Conservation (phyloP, 2,113 vertebrate genomes). For the Vulpes vulpes region DNA sequence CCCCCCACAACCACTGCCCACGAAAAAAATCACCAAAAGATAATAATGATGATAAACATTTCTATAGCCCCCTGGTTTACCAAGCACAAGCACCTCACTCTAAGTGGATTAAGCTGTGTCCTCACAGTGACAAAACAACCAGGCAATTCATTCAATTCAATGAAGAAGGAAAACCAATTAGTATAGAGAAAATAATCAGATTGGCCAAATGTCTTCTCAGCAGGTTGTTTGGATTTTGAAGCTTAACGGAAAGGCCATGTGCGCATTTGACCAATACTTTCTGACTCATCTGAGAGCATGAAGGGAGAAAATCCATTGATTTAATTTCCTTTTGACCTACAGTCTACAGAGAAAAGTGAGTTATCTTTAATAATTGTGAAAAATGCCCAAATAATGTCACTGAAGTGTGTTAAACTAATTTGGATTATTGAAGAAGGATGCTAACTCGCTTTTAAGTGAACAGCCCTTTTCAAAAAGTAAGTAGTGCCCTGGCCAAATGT, state of each 20-base stretch:
- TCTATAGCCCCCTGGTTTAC: too few relatives aligned
- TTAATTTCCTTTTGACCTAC: constrained; percentile 61
- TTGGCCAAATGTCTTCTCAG: constrained; percentile 62
- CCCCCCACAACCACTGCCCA: neutral
- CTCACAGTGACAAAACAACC: constrained; percentile 33
- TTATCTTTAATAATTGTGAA: constrained; percentile 73
- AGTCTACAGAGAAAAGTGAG: constrained; percentile 65
- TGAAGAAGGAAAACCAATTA: constrained; percentile 75
- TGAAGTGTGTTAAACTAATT: constrained; percentile 73
- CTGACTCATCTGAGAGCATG: neutral
- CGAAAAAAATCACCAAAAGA: neutral
- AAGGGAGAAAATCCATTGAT: constrained; percentile 60
- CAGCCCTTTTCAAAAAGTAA: constrained; percentile 30
- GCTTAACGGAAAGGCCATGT: constrained; percentile 57
- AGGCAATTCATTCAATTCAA: constrained; percentile 69
- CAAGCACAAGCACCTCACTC: neutral
- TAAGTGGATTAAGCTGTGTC: constrained; percentile 47
- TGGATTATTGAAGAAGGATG: constrained; percentile 57
- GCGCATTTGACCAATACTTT: constrained; percentile 14
- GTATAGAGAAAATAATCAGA: constrained; percentile 72
- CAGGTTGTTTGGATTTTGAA: constrained; percentile 45
- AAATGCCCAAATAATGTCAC: constrained; percentile 70
- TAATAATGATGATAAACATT: neutral
- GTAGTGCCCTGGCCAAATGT: neutral
- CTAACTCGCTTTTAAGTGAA: constrained; percentile 62